Evolutionary conservation across 2,797 vertebrate genomes (phyloP).

Genomic region (Psittacula derbiana): DNA sequence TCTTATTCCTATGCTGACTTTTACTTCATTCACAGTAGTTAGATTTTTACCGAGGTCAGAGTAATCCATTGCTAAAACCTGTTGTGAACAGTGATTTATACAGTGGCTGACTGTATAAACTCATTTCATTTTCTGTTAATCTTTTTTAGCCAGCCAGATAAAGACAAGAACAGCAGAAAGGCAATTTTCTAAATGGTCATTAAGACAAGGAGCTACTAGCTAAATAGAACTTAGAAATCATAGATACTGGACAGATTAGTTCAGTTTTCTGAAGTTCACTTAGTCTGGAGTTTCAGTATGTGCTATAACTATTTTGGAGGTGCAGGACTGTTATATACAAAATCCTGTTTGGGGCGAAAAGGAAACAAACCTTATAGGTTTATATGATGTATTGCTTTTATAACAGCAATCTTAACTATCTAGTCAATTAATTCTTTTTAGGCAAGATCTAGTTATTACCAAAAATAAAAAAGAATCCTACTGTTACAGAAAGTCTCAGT

Average conservation of each 20-base stretch:
- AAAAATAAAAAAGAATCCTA: not conserved
- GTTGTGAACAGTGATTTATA: not conserved
- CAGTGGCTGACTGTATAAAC: not conserved
- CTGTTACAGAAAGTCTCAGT: not conserved
- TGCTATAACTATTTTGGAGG: not conserved
- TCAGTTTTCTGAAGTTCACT: not conserved
- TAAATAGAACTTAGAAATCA: not conserved
- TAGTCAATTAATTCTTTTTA: not conserved
- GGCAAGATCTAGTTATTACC: not conserved
- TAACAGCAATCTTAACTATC: not conserved
- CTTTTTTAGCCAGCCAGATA: not conserved
- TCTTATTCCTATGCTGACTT: not conserved
- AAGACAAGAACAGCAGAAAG: not conserved
- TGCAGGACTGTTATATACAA: not conserved
- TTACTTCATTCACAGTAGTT: not conserved
- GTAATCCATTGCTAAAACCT: not conserved
- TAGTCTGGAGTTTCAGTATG: not conserved
- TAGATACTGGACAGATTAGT: rapidly evolving
- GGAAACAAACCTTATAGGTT: not conserved
- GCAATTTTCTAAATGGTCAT: not conserved
- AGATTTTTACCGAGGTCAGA: not conserved
- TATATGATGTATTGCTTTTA: not conserved
- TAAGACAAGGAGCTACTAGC: not conserved
- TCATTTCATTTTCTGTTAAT: not conserved
- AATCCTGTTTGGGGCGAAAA: not conserved